phyloP scores from a whole-genome alignment of 1,140 invertebrate genomes.

The Papilio helenus region DNA sequence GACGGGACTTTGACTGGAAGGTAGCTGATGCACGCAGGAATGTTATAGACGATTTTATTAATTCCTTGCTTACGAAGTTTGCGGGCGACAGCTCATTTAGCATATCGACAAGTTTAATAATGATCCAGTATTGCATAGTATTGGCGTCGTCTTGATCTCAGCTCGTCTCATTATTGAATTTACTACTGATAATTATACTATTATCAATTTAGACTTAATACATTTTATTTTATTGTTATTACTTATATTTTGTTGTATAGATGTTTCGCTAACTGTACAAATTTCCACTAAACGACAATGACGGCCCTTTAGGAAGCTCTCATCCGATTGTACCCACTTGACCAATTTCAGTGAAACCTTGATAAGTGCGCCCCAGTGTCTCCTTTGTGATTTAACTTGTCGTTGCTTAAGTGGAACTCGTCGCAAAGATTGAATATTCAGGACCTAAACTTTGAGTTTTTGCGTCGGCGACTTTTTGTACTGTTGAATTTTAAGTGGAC shows the following conservation, averaged over 20 bases:
- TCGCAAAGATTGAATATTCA: constrained; percentile 21
- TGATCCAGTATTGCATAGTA: too few species aligned
- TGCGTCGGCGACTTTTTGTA: constrained; percentile 7
- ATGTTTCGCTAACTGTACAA: background rate
- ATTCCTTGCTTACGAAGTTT: too few species aligned
- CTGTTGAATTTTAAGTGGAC: constrained; percentile 21
- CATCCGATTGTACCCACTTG: constrained; percentile 25
- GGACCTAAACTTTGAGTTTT: constrained; percentile 13
- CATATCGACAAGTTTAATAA: too few species aligned
- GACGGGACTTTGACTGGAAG: too few species aligned
- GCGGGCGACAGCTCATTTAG: too few species aligned
- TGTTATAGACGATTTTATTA: too few species aligned
- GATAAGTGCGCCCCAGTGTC: constrained; percentile 15
- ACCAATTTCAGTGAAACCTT: constrained; percentile 27
- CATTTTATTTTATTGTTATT: background rate
- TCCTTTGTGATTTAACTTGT: constrained; percentile 24
- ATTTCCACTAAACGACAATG: constrained; percentile 4
- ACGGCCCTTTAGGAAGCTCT: constrained; percentile 4
- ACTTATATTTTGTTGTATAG: background rate
- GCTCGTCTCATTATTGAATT: background rate
- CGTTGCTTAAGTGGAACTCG: constrained; percentile 13
- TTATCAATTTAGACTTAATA: background rate
- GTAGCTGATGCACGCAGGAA: too few species aligned
- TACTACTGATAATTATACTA: too few species aligned
- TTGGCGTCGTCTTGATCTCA: background rate